Percentiles rank a stretch among this genome's conserved stretches.
These are phyloP conservation scores for Xanthia icteritia DNA, from an alignment of 2,888 invertebrate species.

Conservation along the genomic window DNA sequence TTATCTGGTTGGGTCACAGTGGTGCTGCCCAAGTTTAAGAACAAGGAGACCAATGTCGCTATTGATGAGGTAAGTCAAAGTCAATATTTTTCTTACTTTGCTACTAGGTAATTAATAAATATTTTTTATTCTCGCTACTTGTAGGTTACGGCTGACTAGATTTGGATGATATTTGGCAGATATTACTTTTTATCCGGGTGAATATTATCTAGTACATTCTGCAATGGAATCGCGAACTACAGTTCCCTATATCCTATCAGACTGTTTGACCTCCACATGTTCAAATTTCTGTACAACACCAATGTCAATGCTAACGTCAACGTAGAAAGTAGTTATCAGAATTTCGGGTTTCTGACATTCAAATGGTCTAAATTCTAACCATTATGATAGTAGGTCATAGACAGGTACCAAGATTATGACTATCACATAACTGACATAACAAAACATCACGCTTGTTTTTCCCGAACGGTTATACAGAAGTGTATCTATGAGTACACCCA, in stretches of 20 bases:
- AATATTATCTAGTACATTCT: not conserved
- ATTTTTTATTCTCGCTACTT: not conserved
- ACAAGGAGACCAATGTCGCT: constrained; percentile 76
- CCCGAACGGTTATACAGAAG: too few species aligned
- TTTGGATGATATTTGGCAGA: not conserved
- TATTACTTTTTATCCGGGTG: not conserved
- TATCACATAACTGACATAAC: not conserved
- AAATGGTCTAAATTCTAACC: not conserved
- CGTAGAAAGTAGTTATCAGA: not conserved
- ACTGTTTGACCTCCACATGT: not conserved
- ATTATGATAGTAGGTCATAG: too few species aligned
- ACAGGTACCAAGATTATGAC: not conserved
- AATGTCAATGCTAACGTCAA: not conserved
- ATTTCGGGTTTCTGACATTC: not conserved
- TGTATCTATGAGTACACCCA: too few species aligned
- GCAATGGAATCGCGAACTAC: not conserved
- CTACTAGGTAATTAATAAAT: not conserved
- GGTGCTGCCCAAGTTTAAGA: constrained; percentile 77
- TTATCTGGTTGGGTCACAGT: constrained; percentile 82
- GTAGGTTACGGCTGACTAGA: not conserved
- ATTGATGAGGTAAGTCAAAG: constrained; percentile 76
- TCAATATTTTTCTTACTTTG: not conserved
- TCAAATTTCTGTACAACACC: not conserved
- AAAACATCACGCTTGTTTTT: too few species aligned
- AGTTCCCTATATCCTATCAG: not conserved